phyloP scores from a whole-genome alignment of 2,888 invertebrate genomes.

The Drosophila nr. fundita region DNA sequence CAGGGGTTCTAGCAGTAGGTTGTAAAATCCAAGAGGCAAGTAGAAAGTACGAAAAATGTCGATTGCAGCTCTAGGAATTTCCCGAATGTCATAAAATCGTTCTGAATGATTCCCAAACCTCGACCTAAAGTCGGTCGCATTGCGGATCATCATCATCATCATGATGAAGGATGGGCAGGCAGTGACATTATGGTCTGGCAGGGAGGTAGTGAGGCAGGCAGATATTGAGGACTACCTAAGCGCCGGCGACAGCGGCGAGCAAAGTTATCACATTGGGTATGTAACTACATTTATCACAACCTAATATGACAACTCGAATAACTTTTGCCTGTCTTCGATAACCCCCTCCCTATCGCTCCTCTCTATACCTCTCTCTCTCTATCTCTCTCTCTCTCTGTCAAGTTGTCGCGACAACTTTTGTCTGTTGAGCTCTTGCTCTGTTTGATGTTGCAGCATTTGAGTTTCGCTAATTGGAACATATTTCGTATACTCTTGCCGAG shows the following conservation, averaged over 20 bases:
- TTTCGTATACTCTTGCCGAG: constrained; percentile 20
- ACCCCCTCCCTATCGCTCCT: background rate
- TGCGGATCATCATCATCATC: constrained; percentile 39
- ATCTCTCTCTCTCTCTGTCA: background rate
- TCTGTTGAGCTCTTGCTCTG: background rate
- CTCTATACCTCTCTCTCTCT: background rate
- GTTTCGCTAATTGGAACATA: constrained; percentile 81
- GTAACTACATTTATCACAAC: constrained; percentile 83
- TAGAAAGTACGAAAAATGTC: constrained; percentile 4
- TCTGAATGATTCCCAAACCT: constrained; percentile 57
- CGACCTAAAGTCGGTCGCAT: constrained; percentile 1
- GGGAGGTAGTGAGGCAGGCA: background rate
- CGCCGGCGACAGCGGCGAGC: constrained; percentile 50
- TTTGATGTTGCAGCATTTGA: constrained; percentile 69
- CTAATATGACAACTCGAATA: constrained; percentile 83
- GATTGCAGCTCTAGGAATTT: constrained; percentile 60
- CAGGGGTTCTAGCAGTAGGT: constrained; percentile 14
- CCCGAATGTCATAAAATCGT: constrained; percentile 59
- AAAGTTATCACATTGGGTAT: constrained; percentile 82
- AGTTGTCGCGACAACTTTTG: constrained; percentile 10
- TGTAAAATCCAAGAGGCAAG: constrained; percentile 11
- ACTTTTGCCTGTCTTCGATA: constrained; percentile 63
- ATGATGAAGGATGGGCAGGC: constrained; percentile 4
- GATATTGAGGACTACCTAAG: constrained; percentile 27
- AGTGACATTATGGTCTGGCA: constrained; percentile 15